Percentiles rank a stretch among this genome's conserved stretches.
Evolutionary conservation across 2,888 invertebrate genomes (phyloP).

Genomic region (Nebria brevicollis): DNA sequence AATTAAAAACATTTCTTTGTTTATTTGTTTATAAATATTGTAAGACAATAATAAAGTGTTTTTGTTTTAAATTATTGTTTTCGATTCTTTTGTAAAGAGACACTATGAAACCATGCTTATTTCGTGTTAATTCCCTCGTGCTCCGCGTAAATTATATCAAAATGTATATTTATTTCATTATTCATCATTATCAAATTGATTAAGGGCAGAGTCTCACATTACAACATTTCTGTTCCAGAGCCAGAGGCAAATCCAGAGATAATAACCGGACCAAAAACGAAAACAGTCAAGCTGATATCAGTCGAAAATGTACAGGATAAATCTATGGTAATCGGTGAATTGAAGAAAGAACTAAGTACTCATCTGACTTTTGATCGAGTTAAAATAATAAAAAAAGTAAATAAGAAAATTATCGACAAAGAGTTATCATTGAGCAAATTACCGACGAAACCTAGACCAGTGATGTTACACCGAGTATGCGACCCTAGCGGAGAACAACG

Average conservation of each 20-base stretch:
- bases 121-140: too few species aligned
- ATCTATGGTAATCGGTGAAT: conserved; percentile 23
- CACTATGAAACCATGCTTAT: too few species aligned
- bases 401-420: conserved; percentile 30
- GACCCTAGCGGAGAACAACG: conserved; percentile 13
- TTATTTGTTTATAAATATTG: background rate
- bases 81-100: background rate
- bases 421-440: conserved; percentile 61
- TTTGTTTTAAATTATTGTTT: background rate
- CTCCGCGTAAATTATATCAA: too few species aligned
- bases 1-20: background rate
- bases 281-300: conserved; percentile 30
- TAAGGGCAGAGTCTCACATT: background rate
- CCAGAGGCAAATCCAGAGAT: conserved; percentile 7
- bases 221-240: conserved; percentile 43
- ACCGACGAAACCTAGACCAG: conserved; percentile 53
- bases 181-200: background rate
- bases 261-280: conserved; percentile 17
- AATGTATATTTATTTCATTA: background rate
- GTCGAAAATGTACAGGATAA: conserved; percentile 21
- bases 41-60: background rate
- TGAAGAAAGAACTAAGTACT: conserved; percentile 50
- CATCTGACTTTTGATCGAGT: conserved; percentile 48
- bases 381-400: conserved; percentile 25
- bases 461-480: background rate